Conservation (phyloP, 2,113 vertebrate species). For the Tylochromis polylepis region DNA sequence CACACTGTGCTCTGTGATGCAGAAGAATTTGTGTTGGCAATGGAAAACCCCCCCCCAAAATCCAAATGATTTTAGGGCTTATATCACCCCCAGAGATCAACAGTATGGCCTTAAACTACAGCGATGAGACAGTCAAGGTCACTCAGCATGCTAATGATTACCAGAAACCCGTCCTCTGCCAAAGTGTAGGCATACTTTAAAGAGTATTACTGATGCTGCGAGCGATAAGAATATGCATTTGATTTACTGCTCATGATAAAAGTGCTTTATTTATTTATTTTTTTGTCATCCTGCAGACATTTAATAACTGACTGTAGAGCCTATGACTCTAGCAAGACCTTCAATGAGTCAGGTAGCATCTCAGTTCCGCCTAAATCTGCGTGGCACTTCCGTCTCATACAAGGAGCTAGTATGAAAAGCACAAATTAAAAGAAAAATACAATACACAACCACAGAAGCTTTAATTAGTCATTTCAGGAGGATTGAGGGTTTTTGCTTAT, state of each 20-base stretch:
- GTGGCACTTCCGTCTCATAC: constrained; percentile 20
- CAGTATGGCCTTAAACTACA: constrained; percentile 14
- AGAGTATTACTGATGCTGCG: constrained; percentile 3
- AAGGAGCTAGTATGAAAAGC: constrained; percentile 2
- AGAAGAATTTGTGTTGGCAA: background rate
- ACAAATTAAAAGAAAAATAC: background rate
- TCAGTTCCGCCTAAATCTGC: constrained; percentile 17
- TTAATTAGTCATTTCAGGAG: constrained; percentile 52
- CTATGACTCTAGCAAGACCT: background rate
- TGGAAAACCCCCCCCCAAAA: background rate
- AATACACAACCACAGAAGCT: background rate
- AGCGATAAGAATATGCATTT: constrained; percentile 13
- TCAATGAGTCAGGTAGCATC: background rate
- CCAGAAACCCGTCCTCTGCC: background rate
- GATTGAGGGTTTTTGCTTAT: constrained; percentile 18
- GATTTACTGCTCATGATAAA: background rate
- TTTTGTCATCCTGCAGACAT: constrained; percentile 1
- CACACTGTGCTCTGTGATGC: background rate
- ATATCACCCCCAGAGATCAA: background rate
- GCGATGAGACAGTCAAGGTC: constrained; percentile 34
- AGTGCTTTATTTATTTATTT: background rate
- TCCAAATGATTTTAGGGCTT: constrained; percentile 5
- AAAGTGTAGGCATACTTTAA: background rate
- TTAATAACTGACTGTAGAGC: background rate
- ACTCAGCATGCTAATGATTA: background rate